Evolutionary conservation across 2,797 vertebrate genomes (phyloP).

Genomic region (Sebastes itinus): DNA sequence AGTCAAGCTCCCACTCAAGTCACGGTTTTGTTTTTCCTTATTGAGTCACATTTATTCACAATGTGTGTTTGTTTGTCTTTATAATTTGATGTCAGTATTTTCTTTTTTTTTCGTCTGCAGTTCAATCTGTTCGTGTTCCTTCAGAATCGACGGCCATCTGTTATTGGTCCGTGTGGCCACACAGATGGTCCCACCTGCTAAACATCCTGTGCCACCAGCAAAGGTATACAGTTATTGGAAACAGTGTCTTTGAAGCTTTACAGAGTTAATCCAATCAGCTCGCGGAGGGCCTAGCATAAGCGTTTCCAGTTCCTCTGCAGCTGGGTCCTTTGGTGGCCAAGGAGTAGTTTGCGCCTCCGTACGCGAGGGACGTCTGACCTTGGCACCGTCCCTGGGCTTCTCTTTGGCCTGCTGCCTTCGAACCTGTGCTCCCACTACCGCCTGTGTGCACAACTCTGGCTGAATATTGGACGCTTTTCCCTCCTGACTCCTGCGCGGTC

Average conservation of each 20-base stretch:
- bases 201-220: constrained; percentile 58
- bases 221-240: constrained; percentile 69
- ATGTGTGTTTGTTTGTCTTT: constrained; percentile 75
- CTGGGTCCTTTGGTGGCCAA: constrained; percentile 62
- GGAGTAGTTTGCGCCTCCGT: constrained; percentile 60
- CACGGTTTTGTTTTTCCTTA: constrained; percentile 73
- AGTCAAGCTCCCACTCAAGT: constrained; percentile 81
- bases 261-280: constrained; percentile 83
- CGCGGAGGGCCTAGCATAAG: constrained; percentile 64
- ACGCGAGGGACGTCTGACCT: constrained; percentile 58
- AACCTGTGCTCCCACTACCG: constrained; percentile 42
- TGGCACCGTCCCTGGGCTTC: constrained; percentile 66
- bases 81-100: constrained; percentile 66
- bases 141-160: constrained; percentile 61
- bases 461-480: constrained; percentile 36
- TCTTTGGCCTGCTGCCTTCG: constrained; percentile 69
- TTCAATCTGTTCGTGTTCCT: constrained; percentile 69
- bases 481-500: constrained; percentile 46
- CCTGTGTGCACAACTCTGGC: constrained; percentile 56
- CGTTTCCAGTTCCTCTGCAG: constrained; percentile 68
- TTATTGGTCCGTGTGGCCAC: constrained; percentile 73
- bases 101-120: constrained; percentile 60
- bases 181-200: constrained; percentile 62
- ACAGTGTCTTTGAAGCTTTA: constrained; percentile 70
- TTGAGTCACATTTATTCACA: constrained; percentile 84